phyloP scores from a whole-genome alignment of 2,888 invertebrate species.

The Theristus sp. region DNA sequence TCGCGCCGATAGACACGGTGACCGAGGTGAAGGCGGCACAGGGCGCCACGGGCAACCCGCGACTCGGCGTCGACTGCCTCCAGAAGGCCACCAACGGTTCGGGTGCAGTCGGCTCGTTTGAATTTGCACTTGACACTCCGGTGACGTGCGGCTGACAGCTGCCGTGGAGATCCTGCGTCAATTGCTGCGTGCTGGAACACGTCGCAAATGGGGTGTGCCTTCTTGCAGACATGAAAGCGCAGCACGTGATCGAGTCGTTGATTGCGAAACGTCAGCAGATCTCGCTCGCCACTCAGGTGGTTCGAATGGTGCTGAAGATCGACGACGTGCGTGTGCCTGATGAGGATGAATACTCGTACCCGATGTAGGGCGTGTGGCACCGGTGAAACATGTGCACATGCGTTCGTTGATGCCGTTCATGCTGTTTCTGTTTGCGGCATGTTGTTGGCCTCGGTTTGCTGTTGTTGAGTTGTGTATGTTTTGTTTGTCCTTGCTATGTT shows the following conservation, averaged over 20 bases:
- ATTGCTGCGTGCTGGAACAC: no score
- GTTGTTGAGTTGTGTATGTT: no score
- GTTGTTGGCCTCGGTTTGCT: no score
- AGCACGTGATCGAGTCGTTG: slow-evolving; percentile 87
- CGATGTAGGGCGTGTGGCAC: slow-evolving; percentile 1
- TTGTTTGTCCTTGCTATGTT: background rate
- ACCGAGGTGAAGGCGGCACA: slow-evolving; percentile 78
- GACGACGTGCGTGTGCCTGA: slow-evolving; percentile 66
- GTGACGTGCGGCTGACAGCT: no score
- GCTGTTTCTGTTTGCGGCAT: background rate
- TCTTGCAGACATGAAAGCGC: slow-evolving; percentile 64
- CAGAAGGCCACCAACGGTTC: slow-evolving; percentile 47
- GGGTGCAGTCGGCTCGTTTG: no score
- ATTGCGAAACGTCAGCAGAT: slow-evolving; percentile 94
- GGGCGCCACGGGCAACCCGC: slow-evolving; percentile 57
- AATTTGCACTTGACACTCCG: no score
- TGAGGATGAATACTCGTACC: slow-evolving; percentile 19
- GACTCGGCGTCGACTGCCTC: slow-evolving; percentile 88
- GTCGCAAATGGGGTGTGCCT: no score
- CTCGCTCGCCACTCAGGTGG: slow-evolving; percentile 82
- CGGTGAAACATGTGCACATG: background rate
- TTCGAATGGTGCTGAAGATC: slow-evolving; percentile 98
- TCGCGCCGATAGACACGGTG: slow-evolving; percentile 70
- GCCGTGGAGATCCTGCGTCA: no score
- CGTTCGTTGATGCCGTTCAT: background rate